These are phyloP conservation scores for Dicycla oo DNA, from an alignment of 2,888 invertebrate species.

Conservation along the genomic window DNA sequence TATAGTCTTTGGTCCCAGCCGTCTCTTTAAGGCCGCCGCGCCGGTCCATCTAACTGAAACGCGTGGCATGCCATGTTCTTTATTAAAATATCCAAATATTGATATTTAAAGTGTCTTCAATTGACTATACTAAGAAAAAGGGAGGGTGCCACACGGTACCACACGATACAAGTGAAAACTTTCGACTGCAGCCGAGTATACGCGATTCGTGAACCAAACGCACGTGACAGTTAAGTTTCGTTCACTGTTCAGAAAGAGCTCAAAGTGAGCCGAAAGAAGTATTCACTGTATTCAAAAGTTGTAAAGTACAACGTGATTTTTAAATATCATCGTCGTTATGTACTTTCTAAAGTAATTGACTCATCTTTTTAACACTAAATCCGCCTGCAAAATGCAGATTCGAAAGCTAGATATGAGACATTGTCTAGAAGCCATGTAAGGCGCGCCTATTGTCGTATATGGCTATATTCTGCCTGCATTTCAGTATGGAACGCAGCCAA, in stretches of 20 bases:
- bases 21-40: too few species aligned
- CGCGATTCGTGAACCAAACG: not conserved
- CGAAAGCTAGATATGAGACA: constrained; percentile 8
- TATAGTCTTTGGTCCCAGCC: too few species aligned
- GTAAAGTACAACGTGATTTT: constrained; percentile 5
- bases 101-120: not conserved
- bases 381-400: constrained; percentile 8
- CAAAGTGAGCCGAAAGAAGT: not conserved
- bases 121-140: too few species aligned
- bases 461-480: constrained; percentile 33
- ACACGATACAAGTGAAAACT: too few species aligned
- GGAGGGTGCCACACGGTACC: too few species aligned
- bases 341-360: constrained; percentile 29
- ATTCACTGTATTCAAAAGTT: not conserved
- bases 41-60: too few species aligned
- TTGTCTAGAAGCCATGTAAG: constrained; percentile 16
- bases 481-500: constrained; percentile 35
- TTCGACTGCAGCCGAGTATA: not conserved
- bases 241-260: not conserved
- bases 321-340: not conserved
- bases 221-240: not conserved
- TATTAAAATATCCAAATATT: not conserved
- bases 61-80: not conserved
- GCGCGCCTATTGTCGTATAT: constrained; percentile 30
- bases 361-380: constrained; percentile 28